phyloP scores from a whole-genome alignment of 2,113 vertebrate species.

The Gallinago paraguaiae region DNA sequence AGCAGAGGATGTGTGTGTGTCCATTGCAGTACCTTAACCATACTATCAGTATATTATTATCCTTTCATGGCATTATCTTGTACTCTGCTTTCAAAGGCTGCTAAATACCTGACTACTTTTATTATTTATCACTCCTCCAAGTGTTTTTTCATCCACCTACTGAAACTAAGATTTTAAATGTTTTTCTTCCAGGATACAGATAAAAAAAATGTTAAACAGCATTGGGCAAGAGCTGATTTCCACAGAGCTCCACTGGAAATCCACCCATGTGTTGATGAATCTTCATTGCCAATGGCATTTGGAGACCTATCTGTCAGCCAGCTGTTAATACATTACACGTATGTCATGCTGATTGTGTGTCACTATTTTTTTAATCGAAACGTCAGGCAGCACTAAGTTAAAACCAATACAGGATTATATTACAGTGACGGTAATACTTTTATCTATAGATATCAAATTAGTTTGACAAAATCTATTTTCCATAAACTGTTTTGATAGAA shows the following conservation, averaged over 20 bases:
- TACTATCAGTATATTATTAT: background rate
- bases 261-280: background rate
- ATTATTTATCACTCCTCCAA: background rate
- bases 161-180: background rate
- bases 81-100: background rate
- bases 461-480: slow-evolving; percentile 5
- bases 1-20: background rate
- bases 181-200: background rate
- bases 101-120: background rate
- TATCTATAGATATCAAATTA: background rate
- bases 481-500: background rate
- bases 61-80: background rate
- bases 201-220: background rate
- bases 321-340: background rate
- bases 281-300: background rate
- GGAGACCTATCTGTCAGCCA: background rate
- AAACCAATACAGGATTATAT: background rate
- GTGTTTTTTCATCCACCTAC: background rate
- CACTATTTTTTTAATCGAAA: background rate
- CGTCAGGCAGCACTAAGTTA: background rate
- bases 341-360: background rate
- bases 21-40: background rate
- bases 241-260: background rate
- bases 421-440: background rate
- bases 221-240: background rate